Percentiles rank a stretch among this genome's conserved stretches.
These are phyloP conservation scores for Hydropsyche tenuis DNA, from an alignment of 1,140 invertebrate species.

Conservation along the genomic window DNA sequence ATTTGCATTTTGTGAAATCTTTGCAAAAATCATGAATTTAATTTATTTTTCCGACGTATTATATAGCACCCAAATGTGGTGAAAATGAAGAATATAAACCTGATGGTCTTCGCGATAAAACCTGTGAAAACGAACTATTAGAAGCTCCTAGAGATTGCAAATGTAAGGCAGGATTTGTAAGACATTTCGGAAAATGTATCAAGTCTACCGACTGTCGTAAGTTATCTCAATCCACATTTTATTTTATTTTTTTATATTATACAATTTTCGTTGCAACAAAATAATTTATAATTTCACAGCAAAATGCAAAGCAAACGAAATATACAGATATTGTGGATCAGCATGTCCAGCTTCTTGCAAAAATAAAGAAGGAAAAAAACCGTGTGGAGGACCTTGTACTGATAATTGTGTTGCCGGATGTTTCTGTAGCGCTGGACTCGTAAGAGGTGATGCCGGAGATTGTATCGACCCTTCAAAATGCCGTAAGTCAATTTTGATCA, in stretches of 20 bases:
- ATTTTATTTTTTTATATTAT: neutral
- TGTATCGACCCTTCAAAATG: neutral
- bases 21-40: too few relatives aligned
- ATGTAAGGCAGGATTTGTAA: neutral
- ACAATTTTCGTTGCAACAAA: too few relatives aligned
- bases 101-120: neutral
- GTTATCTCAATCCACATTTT: too few relatives aligned
- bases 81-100: neutral
- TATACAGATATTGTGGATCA: neutral
- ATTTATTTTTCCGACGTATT: too few relatives aligned
- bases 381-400: neutral
- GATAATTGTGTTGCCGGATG: neutral
- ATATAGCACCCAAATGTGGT: too few relatives aligned
- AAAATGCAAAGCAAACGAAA: neutral
- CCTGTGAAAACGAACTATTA: neutral
- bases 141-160: neutral
- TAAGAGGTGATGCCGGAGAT: neutral
- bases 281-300: neutral
- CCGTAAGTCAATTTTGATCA: neutral
- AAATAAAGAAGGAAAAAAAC: neutral
- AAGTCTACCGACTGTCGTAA: neutral
- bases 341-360: neutral
- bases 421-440: neutral
- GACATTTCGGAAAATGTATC: constrained; percentile 8
- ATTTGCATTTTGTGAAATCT: too few relatives aligned